Evolutionary conservation across 2,113 vertebrate species (phyloP).

Genomic region (Fregata magnificens): DNA sequence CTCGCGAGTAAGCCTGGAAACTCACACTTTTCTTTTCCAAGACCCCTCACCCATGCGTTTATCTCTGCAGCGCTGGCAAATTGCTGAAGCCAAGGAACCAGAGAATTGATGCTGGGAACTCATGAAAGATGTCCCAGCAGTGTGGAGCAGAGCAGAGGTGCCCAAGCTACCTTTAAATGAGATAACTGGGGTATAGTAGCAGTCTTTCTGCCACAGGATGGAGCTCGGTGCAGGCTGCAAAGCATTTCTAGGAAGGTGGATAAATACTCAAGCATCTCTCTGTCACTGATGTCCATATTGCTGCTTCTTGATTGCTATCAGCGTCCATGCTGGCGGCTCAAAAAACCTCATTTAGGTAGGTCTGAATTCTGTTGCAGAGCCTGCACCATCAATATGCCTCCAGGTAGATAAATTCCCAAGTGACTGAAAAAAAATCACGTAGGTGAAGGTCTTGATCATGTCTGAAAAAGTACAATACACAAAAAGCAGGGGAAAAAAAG

Average conservation of each 20-base stretch:
- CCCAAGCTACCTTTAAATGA: neutral
- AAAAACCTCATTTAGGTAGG: neutral
- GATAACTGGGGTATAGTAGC: neutral
- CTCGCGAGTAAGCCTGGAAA: neutral
- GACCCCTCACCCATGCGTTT: neutral
- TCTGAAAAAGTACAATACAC: neutral
- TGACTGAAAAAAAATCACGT: neutral
- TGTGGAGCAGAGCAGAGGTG: neutral
- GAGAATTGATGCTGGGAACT: neutral
- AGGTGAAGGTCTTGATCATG: neutral
- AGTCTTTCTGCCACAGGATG: constrained; percentile 55
- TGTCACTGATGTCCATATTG: neutral
- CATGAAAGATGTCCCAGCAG: neutral
- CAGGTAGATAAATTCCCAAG: neutral
- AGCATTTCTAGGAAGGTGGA: neutral
- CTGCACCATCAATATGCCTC: neutral
- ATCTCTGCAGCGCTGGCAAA: neutral
- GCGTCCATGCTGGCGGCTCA: accelerated
- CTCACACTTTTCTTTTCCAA: neutral
- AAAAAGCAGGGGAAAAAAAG: accelerated
- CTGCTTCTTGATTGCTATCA: neutral
- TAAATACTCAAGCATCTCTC: neutral
- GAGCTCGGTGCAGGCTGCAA: constrained; percentile 56
- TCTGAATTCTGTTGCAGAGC: neutral
- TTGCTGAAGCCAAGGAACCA: neutral